Evolutionary conservation across 2,113 vertebrate species (phyloP), one percentile per base, ranked within the genome.

Genomic region (Callaeas wilsoni): DNA sequence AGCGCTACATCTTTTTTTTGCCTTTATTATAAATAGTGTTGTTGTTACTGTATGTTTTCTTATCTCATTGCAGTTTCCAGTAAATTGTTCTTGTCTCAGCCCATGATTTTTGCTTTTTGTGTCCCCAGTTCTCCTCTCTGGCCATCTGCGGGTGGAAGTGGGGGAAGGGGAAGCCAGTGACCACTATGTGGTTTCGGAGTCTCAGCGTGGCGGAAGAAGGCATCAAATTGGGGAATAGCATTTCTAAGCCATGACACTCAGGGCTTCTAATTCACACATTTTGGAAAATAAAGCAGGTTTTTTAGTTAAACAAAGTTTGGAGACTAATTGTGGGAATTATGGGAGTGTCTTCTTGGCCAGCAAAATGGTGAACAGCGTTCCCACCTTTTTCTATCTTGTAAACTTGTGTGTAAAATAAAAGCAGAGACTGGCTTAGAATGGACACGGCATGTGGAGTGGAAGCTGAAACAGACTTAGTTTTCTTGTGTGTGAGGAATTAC

Each of bases 391-490:
- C 10, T 56, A 15, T 26, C 18, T 69, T 53, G 37, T 41, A 44
- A 82, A 6, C 9, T 41, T 22, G 5, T 29, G 12, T 41, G 19
- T 67, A 53, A 91, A 89, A 89, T 0, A 10, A 68, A 92, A 91
- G 14, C 29, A 87, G 47, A 13, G 12, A 44, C 15, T 56, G 13
- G 6, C 16, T 89, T 78, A 67, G 10, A 23, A 56, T 62, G 56
- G 68, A 70, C 84, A 94, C 16, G 85, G 39, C 55, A 76, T 71
- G 56, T 49, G 16, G 73, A 93, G 63, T 46, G 77, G 60, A 81
- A 75, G 60, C 62, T 96, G 79, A 63, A 97, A 94, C 53, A 90
- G 59, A 84, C 57, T 87, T 93, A 64, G 29, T 93, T 85, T 71
- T 83, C 16, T 39, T 79, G 53, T 90, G 62, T 30, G 42, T 41